Conservation (phyloP, 2,113 vertebrate species). For the Hiodon tergisus region DNA sequence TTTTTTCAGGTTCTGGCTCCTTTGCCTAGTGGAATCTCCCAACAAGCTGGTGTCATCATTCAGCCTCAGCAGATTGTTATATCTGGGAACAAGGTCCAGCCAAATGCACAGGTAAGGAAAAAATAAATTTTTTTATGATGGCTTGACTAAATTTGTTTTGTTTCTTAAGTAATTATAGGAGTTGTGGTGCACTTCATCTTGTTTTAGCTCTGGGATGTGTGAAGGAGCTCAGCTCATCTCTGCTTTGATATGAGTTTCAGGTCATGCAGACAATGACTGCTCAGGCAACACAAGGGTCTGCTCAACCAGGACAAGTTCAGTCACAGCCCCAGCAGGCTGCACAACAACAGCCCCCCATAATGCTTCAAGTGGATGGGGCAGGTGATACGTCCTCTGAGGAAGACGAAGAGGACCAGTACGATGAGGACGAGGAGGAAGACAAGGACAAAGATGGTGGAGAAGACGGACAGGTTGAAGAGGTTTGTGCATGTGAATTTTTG, state of each 20-base stretch:
- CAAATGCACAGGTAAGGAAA: slow-evolving; percentile 72
- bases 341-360: slow-evolving; percentile 64
- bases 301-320: slow-evolving; percentile 10
- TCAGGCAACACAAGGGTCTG: slow-evolving; percentile 49
- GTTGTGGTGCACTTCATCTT: no score
- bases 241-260: slow-evolving; percentile 20
- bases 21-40: slow-evolving; percentile 82
- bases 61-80: slow-evolving; percentile 96
- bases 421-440: slow-evolving; percentile 94
- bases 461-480: slow-evolving; percentile 96
- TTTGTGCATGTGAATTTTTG: slow-evolving; percentile 37
- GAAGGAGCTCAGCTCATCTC: not conserved
- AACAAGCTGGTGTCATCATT: slow-evolving; percentile 95
- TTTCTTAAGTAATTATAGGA: no score
- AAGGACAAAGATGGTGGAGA: slow-evolving; percentile 94
- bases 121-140: not conserved
- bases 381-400: slow-evolving; percentile 92
- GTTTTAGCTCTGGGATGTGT: no score
- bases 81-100: slow-evolving; percentile 83
- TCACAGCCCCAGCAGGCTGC: slow-evolving; percentile 48
- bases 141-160: not conserved
- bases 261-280: slow-evolving; percentile 74
- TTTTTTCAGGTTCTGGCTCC: slow-evolving; percentile 79
- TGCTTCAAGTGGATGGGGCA: slow-evolving; percentile 90
- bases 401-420: slow-evolving; percentile 84